Evolutionary conservation across 2,797 vertebrate species (phyloP), one percentile per base, ranked within the genome.

Genomic region (Rhinatrema bivittatum): DNA sequence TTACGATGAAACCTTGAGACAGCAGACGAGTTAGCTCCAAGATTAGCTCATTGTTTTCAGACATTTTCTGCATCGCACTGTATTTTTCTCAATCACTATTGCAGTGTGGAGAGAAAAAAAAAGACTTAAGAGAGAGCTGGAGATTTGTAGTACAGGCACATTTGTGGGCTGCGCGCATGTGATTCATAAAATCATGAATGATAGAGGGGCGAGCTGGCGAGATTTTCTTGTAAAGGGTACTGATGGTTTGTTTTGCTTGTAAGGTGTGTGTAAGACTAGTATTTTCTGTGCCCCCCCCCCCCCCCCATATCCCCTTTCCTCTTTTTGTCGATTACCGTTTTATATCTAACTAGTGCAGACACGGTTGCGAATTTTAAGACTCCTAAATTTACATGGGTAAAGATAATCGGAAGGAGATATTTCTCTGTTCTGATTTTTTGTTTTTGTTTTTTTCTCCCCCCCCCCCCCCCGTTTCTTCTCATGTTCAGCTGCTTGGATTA

Each of bases 401-500:
- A n/a, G n/a, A n/a, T n/a, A n/a, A n/a, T n/a, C n/a, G n/a, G n/a
- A n/a, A n/a, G n/a, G n/a, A n/a, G n/a, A n/a, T n/a, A n/a, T n/a
- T n/a, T n/a, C n/a, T n/a, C n/a, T n/a, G n/a, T n/a, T n/a, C n/a
- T n/a, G n/a, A n/a, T n/a, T n/a, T n/a, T n/a, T n/a, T n/a, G n/a
- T n/a, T n/a, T 23, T 33, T 46, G 46, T 36, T 39, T 30, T 39
- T 46, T 16, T 39, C 44, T 34, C n/a, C n/a, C n/a, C n/a, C n/a
- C n/a, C n/a, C 39, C 33, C 33, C 46, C 50, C 39, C 50, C 50
- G 46, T 50, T 50, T 33, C 39, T 45, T 29, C 37, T 36, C 30
- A 21, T 26, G 52, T 68, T 64, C 29, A 86, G 82, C 61, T 42
- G 57, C 43, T 56, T 2, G 72, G 78, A 80, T 78, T 84, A 74